These are phyloP conservation scores for Lepidocyrtoides sp. DNA, from an alignment of 2,888 invertebrate genomes.

Conservation along the genomic window DNA sequence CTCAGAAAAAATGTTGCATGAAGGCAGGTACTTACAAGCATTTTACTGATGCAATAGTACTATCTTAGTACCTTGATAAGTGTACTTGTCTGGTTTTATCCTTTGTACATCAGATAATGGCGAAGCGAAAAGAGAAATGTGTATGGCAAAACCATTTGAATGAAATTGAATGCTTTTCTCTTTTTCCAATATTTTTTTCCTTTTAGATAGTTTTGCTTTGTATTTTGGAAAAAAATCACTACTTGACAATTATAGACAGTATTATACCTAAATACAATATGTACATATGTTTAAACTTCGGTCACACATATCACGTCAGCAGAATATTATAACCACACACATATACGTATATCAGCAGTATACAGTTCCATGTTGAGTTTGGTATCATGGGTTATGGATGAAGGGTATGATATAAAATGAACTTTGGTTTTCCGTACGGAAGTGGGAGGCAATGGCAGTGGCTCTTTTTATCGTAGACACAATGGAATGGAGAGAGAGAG, in stretches of 20 bases:
- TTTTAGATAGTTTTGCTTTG: slow-evolving; percentile 9
- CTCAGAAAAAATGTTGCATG: too few species aligned
- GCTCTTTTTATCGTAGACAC: background rate
- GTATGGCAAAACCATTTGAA: slow-evolving; percentile 33
- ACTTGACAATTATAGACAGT: too few species aligned
- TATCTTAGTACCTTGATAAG: too few species aligned
- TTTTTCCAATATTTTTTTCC: background rate
- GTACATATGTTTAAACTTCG: too few species aligned
- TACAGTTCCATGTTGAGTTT: background rate
- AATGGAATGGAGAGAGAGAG: slow-evolving; percentile 11
- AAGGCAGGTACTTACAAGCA: too few species aligned
- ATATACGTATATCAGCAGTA: background rate
- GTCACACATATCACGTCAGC: too few species aligned
- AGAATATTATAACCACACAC: background rate
- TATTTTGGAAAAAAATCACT: background rate
- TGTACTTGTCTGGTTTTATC: background rate
- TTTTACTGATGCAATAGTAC: too few species aligned
- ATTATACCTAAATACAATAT: too few species aligned
- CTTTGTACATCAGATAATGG: background rate
- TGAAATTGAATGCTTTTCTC: slow-evolving; percentile 57
- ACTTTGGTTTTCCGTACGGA: slow-evolving; percentile 31
- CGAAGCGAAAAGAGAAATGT: slow-evolving; percentile 57
- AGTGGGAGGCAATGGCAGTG: background rate
- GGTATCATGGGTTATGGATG: slow-evolving; percentile 2
- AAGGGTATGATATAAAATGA: background rate